Evolutionary conservation across 2,888 invertebrate species (phyloP), one percentile per base, ranked within the genome.

Genomic region (Drosophila anomalata): DNA sequence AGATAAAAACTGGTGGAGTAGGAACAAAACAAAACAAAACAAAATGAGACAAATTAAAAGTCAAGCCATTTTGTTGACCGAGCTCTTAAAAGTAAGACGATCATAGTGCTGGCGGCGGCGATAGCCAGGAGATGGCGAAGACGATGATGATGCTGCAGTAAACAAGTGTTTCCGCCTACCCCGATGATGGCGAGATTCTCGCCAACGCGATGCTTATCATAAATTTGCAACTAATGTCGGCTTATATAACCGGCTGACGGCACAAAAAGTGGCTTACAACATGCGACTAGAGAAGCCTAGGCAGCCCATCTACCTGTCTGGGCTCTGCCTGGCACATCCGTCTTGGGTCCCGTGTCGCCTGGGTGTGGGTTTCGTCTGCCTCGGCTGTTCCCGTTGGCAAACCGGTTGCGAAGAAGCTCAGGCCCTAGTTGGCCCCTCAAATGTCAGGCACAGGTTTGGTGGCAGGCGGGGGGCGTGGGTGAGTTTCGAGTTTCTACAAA

Each of bases 141-240:
- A 9, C 50, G 44, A 12, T 42, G 53, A 54, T 53, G 60, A 67
- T 55, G 46, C 60, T 56, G 69, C 73, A 71, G 73, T 77, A 55
- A 62, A 22, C 44, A 53, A 57, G 53, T 65, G 67, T 67, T 78
- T 78, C 77, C 77, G 79, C 65, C 77, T 77, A 60, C 22, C 31
- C 59, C 50, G 54, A 39, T 52, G 24, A 29, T 29, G 29, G 29
- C 29, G 29, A 63, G 57, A 67, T 79, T 78, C 79, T 78, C 61
- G 69, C 57, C 61, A 36, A 68, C 46, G 58, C 69, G 48, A 51
- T 58, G 70, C 58, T 78, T 60, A 65, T 71, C 63, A 76, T 61
- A 74, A 75, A 71, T 70, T 73, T 62, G 80, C 76, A 69, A 76
- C 68, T 78, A 76, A 74, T 76, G 69, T 66, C 51, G 50, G 54